Evolutionary conservation across 2,888 invertebrate species (phyloP).

Genomic region (Nomada goodeniana): DNA sequence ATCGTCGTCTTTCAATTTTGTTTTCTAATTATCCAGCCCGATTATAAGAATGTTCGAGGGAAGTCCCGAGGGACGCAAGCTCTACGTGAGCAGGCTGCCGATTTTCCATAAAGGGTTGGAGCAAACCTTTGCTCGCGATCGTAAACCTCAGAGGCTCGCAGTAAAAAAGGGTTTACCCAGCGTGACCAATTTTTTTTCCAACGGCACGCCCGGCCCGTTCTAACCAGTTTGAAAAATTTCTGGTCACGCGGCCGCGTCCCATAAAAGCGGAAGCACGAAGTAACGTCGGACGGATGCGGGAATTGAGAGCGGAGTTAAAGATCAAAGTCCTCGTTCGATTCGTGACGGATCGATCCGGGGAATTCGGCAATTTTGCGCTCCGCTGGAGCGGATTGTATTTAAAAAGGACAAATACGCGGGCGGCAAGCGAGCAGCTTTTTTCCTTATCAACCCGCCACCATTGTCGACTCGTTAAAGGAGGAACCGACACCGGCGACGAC

Average conservation of each 20-base stretch:
- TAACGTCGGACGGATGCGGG: constrained; percentile 2
- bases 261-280: constrained; percentile 21
- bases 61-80: no score
- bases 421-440: not conserved
- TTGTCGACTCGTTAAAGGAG: constrained; percentile 31
- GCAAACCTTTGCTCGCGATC: not conserved
- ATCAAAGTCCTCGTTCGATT: constrained; percentile 48
- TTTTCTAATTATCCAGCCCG: not conserved
- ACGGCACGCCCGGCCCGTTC: not conserved
- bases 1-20: not conserved
- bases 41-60: not conserved
- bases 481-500: not conserved
- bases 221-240: constrained; percentile 18
- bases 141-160: constrained; percentile 18
- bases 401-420: constrained; percentile 4
- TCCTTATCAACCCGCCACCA: constrained; percentile 8
- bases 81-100: constrained; percentile 15
- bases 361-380: constrained; percentile 65
- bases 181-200: constrained; percentile 22
- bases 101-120: constrained; percentile 10
- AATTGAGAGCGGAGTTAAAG: constrained; percentile 6
- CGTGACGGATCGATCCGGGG: constrained; percentile 53
- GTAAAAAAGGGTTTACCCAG: constrained; percentile 4
- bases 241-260: constrained; percentile 19
- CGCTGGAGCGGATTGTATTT: constrained; percentile 58